These are phyloP conservation scores for Recurvirostra avosetta DNA, from an alignment of 2,113 vertebrate species.

Conservation along the genomic window DNA sequence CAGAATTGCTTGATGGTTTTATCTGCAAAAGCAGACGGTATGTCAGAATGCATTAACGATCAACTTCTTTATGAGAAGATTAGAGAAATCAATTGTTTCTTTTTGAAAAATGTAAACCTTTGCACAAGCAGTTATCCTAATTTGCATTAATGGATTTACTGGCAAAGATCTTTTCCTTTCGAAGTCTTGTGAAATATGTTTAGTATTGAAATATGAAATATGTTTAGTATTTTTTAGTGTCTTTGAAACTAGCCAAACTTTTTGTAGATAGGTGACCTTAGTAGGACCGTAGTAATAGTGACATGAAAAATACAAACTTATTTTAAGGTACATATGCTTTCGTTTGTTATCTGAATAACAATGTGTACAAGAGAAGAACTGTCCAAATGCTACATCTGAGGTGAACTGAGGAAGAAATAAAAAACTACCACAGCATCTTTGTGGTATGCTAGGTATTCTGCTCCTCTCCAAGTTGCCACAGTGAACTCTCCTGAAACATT, in stretches of 20 bases:
- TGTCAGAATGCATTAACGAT: conserved; percentile 22
- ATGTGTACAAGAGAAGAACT: not conserved
- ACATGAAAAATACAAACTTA: not conserved
- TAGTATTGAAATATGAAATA: not conserved
- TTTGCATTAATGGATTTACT: conserved; percentile 41
- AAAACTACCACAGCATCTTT: not conserved
- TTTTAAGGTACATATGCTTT: not conserved
- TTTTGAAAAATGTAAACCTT: conserved; percentile 48
- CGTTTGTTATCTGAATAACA: not conserved
- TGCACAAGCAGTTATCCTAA: not conserved
- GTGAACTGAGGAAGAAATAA: not conserved
- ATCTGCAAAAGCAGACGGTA: not conserved
- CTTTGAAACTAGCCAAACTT: not conserved
- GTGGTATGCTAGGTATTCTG: not conserved
- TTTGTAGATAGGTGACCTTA: not conserved
- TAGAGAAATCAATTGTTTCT: conserved; percentile 45
- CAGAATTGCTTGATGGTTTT: conserved; percentile 20
- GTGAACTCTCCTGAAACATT: not conserved
- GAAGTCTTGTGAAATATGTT: not conserved
- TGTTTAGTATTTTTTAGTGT: not conserved
- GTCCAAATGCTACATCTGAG: not conserved
- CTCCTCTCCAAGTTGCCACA: not conserved
- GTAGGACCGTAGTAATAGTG: not conserved
- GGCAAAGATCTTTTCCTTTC: not conserved
- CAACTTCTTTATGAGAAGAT: conserved; percentile 21